Evolutionary conservation across 2,113 vertebrate species (phyloP).

Genomic region (Morone saxatilis): DNA sequence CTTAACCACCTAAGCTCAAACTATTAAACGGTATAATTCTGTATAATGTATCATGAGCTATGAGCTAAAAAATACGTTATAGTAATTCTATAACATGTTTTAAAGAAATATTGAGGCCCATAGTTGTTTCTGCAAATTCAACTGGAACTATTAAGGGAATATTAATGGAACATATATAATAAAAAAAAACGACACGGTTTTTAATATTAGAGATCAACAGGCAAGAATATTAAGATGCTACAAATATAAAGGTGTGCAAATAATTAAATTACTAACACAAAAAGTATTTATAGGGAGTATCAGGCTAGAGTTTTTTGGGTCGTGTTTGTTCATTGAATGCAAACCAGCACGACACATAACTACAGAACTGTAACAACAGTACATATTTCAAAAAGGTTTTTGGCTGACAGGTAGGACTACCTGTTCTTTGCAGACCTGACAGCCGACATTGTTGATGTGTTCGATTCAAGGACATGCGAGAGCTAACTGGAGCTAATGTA

Average conservation of each 20-base stretch:
- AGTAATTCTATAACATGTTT: neutral
- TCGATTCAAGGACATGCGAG: neutral
- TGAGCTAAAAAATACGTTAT: neutral
- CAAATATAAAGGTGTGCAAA: neutral
- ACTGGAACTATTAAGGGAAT: neutral
- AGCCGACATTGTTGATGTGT: neutral
- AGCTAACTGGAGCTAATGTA: neutral
- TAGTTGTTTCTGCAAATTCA: neutral
- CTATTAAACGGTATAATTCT: neutral
- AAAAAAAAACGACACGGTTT: neutral
- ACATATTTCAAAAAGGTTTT: neutral
- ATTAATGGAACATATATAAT: neutral
- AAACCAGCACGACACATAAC: no score
- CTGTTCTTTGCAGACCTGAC: conserved; percentile 16
- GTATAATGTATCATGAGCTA: neutral
- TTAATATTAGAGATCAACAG: neutral
- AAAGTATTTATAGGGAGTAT: neutral
- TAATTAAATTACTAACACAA: neutral
- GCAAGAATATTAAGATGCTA: neutral
- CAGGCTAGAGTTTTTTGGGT: neutral
- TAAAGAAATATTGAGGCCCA: neutral
- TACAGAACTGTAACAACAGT: neutral
- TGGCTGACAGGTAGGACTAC: neutral
- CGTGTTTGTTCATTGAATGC: neutral
- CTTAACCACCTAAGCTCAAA: neutral